Evolutionary conservation across 2,113 vertebrate species (phyloP).

Genomic region (Eudyptes chrysolophus): DNA sequence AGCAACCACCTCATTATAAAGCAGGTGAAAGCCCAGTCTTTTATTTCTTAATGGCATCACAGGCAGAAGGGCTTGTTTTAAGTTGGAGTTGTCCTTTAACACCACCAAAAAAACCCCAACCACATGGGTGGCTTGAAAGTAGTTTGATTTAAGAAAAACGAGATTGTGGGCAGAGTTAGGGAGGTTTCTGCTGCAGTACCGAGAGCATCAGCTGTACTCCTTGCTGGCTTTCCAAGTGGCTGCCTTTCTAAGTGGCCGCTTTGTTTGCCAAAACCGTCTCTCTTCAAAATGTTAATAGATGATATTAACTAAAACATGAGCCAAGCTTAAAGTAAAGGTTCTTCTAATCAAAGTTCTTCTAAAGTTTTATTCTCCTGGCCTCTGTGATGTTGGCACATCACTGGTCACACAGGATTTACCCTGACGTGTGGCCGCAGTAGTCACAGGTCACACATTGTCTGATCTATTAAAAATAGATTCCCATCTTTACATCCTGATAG

Average conservation of each 20-base stretch:
- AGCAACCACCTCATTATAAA: not conserved
- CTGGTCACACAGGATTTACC: not conserved
- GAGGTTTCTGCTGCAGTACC: not conserved
- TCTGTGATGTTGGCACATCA: not conserved
- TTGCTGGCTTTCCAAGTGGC: not conserved
- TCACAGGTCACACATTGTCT: not conserved
- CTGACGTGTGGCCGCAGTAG: not conserved
- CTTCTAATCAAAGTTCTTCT: not conserved
- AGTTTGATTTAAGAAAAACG: not conserved
- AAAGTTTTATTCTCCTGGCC: not conserved
- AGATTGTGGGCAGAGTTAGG: not conserved
- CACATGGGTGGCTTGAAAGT: not conserved
- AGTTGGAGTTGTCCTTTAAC: not conserved
- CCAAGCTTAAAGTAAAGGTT: not conserved
- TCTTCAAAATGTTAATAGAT: conserved; percentile 18
- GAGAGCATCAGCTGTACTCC: not conserved
- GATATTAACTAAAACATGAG: not conserved
- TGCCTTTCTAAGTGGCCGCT: not conserved
- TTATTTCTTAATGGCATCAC: not conserved
- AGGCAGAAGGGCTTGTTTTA: not conserved
- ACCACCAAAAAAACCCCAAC: not conserved
- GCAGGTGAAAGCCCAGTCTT: not conserved
- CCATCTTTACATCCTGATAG: not conserved
- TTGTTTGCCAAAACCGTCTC: conserved; percentile 12
- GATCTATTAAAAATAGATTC: not conserved